Percentiles rank a stretch among this genome's conserved stretches.
Evolutionary conservation across 2,113 vertebrate genomes (phyloP).

Genomic region (Tupaia chinensis): DNA sequence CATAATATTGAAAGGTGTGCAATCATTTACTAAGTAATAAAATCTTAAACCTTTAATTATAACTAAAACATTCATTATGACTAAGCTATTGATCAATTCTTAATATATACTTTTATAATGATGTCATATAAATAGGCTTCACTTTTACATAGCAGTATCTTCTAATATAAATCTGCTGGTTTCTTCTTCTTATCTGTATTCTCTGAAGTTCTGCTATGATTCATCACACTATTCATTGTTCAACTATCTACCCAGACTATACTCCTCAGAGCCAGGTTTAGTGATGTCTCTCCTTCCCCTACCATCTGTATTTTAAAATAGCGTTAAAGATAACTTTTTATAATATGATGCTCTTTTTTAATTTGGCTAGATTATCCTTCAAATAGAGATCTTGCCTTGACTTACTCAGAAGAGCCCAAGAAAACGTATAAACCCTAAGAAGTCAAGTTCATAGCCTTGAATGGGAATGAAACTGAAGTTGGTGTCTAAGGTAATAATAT

Average conservation of each 20-base stretch:
- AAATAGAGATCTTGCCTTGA: not conserved
- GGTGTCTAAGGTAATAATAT: not conserved
- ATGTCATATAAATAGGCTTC: not conserved
- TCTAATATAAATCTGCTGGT: not conserved
- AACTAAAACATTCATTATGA: not conserved
- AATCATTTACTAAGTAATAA: constrained; percentile 10
- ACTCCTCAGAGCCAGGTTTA: not conserved
- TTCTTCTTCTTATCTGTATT: not conserved
- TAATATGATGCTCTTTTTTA: not conserved
- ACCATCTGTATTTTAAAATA: not conserved
- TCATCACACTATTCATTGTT: not conserved
- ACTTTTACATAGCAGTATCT: not conserved
- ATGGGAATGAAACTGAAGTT: not conserved
- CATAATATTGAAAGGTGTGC: not conserved
- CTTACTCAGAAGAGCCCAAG: not conserved
- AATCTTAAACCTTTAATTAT: not conserved
- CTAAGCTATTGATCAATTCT: not conserved
- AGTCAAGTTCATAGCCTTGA: not conserved
- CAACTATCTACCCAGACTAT: not conserved
- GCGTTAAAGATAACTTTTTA: not conserved
- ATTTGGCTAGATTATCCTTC: not conserved
- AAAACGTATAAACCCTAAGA: not conserved
- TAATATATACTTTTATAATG: not conserved
- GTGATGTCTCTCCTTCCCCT: not conserved
- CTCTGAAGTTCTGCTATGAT: not conserved